Percentiles rank a stretch among this genome's conserved stretches.
phyloP scores from a whole-genome alignment of 2,888 invertebrate species.

The Onthophagus sagittarius region DNA sequence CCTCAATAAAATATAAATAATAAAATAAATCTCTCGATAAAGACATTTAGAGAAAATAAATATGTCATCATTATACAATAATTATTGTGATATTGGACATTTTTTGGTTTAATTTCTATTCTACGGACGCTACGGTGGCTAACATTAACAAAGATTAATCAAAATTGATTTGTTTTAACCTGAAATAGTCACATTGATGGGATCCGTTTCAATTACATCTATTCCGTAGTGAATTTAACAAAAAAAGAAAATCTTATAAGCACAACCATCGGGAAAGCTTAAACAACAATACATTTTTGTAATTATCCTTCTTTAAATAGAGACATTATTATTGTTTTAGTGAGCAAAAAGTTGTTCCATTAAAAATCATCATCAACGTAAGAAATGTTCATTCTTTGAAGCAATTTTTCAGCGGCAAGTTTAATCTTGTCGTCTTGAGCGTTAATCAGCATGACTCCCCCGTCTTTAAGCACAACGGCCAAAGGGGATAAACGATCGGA shows the following conservation, averaged over 20 bases:
- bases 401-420: conserved; percentile 42
- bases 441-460: conserved; percentile 43
- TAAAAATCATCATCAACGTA: conserved; percentile 42
- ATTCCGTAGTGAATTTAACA: background rate
- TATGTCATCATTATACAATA: background rate
- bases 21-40: conserved; percentile 6
- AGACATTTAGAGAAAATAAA: conserved; percentile 12
- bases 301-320: background rate
- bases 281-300: background rate
- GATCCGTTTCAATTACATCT: background rate
- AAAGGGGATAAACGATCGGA: conserved; percentile 44
- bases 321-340: background rate
- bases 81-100: conserved; percentile 1
- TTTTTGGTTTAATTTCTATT: background rate
- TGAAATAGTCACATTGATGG: background rate
- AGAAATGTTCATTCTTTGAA: conserved; percentile 47
- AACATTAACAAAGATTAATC: background rate
- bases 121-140: background rate
- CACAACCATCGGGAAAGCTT: conserved; percentile 7
- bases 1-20: conserved; percentile 9
- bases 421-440: conserved; percentile 48
- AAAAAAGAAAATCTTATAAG: background rate
- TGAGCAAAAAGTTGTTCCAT: background rate
- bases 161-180: background rate
- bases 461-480: conserved; percentile 45